A percentile compares a stretch with the other conserved stretches of the same genome.
These are phyloP conservation scores for Tachystola acroxantha DNA, from an alignment of 2,888 invertebrate genomes.

Conservation along the genomic window DNA sequence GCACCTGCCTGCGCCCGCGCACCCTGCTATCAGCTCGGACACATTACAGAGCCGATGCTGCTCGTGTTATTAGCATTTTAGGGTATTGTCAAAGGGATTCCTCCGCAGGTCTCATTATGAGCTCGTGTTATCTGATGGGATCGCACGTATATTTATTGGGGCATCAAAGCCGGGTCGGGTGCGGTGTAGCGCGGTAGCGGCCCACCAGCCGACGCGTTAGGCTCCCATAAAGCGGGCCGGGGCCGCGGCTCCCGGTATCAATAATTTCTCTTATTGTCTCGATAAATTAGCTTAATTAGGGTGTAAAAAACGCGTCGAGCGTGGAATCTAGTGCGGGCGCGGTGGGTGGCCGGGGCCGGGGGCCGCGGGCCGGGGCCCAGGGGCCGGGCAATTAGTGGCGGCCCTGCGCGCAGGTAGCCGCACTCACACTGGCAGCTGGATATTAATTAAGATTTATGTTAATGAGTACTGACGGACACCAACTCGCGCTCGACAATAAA, in stretches of 20 bases:
- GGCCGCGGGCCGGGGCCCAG: slow-evolving; percentile 14
- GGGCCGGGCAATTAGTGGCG: slow-evolving; percentile 26
- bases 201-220: slow-evolving; percentile 61
- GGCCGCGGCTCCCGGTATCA: slow-evolving; percentile 39
- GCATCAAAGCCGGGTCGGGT: slow-evolving; percentile 34
- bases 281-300: slow-evolving; percentile 77
- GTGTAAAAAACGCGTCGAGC: slow-evolving; percentile 65
- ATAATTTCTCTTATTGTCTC: slow-evolving; percentile 73
- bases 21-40: slow-evolving; percentile 46
- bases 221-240: slow-evolving; percentile 64
- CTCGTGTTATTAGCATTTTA: slow-evolving; percentile 47
- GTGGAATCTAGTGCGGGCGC: slow-evolving; percentile 65
- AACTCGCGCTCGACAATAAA: too few species aligned
- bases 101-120: slow-evolving; percentile 32
- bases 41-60: slow-evolving; percentile 32
- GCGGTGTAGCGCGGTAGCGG: slow-evolving; percentile 69
- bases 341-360: slow-evolving; percentile 51
- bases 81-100: slow-evolving; percentile 44
- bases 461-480: too few species aligned
- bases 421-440: slow-evolving; percentile 14
- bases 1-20: slow-evolving; percentile 32
- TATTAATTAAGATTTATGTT: slow-evolving; percentile 1
- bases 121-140: slow-evolving; percentile 55
- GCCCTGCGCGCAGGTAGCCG: slow-evolving; percentile 10
- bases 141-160: slow-evolving; percentile 66